Evolutionary conservation across 2,113 vertebrate genomes (phyloP).

Genomic region (Aviceda subcristata): DNA sequence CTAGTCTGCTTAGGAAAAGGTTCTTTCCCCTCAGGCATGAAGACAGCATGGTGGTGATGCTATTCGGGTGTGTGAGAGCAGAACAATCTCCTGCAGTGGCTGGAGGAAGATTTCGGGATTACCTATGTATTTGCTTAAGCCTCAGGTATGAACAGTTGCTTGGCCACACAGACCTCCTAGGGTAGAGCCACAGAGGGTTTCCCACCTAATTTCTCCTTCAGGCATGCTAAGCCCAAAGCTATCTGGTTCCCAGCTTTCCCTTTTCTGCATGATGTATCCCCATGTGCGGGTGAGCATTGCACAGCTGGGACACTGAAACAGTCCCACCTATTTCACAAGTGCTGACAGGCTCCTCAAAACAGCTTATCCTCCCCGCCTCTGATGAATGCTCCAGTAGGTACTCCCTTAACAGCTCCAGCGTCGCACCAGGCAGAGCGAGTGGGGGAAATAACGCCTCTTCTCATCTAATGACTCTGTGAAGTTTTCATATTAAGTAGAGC

Average conservation of each 20-base stretch:
- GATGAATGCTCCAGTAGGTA: neutral
- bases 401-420: neutral
- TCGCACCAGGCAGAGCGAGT: neutral
- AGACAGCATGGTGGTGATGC: neutral
- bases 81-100: neutral
- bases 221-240: neutral
- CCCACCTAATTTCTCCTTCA: neutral
- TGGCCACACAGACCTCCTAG: neutral
- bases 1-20: neutral
- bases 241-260: neutral
- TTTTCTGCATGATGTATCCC: neutral
- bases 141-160: neutral
- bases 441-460: neutral
- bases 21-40: neutral
- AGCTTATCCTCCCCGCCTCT: neutral
- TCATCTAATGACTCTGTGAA: neutral
- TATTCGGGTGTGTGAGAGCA: neutral
- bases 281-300: fast-evolving
- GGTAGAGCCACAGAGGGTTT: neutral
- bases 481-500: slow-evolving; percentile 32
- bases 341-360: neutral
- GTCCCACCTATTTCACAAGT: neutral
- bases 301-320: neutral
- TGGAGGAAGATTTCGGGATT: neutral
- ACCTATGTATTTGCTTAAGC: neutral